Conservation (phyloP, 2,113 vertebrate species). For the Vimba vimba region DNA sequence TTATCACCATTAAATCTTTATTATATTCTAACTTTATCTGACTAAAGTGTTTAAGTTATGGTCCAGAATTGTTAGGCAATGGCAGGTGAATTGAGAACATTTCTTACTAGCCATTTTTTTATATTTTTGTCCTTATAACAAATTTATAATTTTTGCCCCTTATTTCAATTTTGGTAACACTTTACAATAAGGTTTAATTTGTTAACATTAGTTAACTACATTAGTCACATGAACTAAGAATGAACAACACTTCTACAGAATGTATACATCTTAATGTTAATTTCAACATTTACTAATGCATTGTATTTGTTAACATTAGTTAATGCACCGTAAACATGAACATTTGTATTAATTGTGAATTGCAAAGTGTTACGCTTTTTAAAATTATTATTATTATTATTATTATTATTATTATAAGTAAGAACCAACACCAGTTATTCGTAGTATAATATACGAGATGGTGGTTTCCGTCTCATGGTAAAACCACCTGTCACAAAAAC, state of each 20-base stretch:
- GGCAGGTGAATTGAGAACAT: not conserved
- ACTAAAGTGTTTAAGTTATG: not conserved
- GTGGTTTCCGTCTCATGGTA: not conserved
- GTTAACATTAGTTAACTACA: too few relatives aligned
- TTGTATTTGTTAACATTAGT: too few relatives aligned
- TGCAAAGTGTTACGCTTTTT: too few relatives aligned
- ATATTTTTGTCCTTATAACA: not conserved
- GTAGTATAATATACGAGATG: not conserved
- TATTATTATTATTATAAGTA: not conserved
- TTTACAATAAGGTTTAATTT: too few relatives aligned
- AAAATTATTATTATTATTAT: not conserved
- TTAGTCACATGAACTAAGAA: too few relatives aligned
- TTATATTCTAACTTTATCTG: not conserved
- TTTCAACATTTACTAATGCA: too few relatives aligned
- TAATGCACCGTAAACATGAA: too few relatives aligned
- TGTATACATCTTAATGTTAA: too few relatives aligned
- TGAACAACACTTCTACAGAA: too few relatives aligned
- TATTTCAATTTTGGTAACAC: not conserved
- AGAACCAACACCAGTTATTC: not conserved
- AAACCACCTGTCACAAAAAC: not conserved
- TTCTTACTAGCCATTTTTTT: not conserved
- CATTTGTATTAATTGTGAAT: not conserved
- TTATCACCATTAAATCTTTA: not conserved
- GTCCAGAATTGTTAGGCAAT: not conserved
- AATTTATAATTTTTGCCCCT: not conserved